These are phyloP conservation scores for Acrossocheilus fasciatus DNA, from an alignment of 2,797 vertebrate species.

Conservation along the genomic window DNA sequence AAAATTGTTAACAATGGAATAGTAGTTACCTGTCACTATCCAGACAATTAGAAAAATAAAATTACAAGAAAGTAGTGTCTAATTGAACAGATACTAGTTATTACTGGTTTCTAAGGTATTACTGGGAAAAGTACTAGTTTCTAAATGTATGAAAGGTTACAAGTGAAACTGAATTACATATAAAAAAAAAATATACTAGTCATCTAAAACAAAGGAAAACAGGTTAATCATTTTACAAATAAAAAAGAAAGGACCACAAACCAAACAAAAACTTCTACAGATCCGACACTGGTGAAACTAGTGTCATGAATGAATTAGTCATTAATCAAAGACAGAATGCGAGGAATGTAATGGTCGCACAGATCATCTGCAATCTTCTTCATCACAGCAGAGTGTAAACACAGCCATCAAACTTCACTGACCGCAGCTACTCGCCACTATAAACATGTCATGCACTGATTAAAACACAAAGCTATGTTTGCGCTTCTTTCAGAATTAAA, in stretches of 20 bases:
- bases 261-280: not conserved
- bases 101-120: not conserved
- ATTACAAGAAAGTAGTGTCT: not conserved
- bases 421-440: not conserved
- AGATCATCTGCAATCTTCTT: conserved; percentile 21
- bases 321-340: conserved; percentile 45
- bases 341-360: conserved; percentile 65
- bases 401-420: not conserved
- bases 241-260: not conserved
- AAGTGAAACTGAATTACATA: not conserved
- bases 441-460: not conserved
- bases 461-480: not conserved
- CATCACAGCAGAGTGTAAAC: conserved; percentile 8
- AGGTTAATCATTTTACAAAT: not conserved
- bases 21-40: not conserved
- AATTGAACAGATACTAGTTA: not conserved
- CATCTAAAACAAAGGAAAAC: not conserved
- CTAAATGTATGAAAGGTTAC: not conserved
- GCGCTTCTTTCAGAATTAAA: not conserved
- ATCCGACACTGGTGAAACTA: not conserved
- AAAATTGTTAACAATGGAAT: not conserved
- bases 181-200: not conserved
- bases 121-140: not conserved
- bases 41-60: not conserved
- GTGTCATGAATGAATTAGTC: not conserved